phyloP scores from a whole-genome alignment of 1,140 invertebrate species.

The Wasmannia auropunctata region DNA sequence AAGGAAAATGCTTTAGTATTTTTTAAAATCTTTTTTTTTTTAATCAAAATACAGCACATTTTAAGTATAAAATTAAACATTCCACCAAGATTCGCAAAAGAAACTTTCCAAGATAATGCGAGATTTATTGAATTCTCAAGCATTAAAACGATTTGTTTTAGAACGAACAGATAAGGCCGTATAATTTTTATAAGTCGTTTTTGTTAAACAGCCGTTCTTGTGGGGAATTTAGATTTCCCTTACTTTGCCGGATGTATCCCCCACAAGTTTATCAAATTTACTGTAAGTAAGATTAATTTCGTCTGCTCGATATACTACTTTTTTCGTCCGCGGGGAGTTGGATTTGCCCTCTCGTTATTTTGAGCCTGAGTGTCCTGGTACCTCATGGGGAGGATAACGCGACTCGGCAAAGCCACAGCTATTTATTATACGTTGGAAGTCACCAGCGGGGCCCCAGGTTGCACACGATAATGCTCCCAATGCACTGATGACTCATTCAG shows the following conservation, averaged over 20 bases:
- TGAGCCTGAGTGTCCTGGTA: constrained; percentile 27
- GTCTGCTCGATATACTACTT: constrained; percentile 7
- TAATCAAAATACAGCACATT: background rate
- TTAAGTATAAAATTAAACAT: background rate
- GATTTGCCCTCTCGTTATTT: constrained; percentile 41
- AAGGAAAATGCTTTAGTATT: background rate
- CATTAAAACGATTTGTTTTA: background rate
- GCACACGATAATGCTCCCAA: constrained; percentile 77
- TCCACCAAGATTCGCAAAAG: background rate
- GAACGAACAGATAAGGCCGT: background rate
- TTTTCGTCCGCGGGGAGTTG: constrained; percentile 18
- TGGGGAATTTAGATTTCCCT: background rate
- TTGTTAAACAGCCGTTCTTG: background rate
- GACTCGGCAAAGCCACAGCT: constrained; percentile 68
- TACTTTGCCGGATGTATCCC: background rate
- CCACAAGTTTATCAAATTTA: constrained; percentile 35
- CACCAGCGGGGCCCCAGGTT: constrained; percentile 73
- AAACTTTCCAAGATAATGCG: background rate
- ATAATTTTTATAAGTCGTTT: constrained; percentile 1
- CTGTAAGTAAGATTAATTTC: constrained; percentile 30
- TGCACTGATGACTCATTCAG: constrained; percentile 80
- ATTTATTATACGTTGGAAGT: constrained; percentile 76
- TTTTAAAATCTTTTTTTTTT: background rate
- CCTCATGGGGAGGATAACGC: constrained; percentile 67
- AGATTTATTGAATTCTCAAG: constrained; percentile 10